Conservation (phyloP, 2,797 vertebrate genomes). For the Sebastes variabilis region DNA sequence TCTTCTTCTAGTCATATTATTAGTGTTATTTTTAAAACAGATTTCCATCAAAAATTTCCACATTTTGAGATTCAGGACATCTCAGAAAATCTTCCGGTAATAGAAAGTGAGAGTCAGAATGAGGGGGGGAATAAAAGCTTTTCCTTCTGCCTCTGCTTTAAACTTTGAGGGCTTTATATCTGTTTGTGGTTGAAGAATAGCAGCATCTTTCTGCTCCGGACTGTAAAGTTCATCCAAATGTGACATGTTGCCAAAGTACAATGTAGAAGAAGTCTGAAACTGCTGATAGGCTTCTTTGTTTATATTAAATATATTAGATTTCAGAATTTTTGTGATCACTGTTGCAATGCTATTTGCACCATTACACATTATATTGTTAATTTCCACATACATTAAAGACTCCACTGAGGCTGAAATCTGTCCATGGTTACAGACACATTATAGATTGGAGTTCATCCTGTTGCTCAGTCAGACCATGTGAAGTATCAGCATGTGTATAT, state of each 20-base stretch:
- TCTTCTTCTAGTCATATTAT: background rate
- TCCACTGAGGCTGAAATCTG: background rate
- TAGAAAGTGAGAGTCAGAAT: background rate
- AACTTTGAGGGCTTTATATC: too few species aligned
- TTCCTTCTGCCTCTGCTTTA: too few species aligned
- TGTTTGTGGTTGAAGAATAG: too few species aligned
- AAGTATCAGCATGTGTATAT: background rate
- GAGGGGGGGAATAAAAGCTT: too few species aligned
- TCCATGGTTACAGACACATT: background rate
- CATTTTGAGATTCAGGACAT: too few species aligned
- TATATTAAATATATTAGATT: background rate
- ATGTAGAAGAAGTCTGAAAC: too few species aligned
- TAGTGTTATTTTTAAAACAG: background rate
- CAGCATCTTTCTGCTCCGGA: too few species aligned
- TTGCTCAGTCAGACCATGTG: background rate
- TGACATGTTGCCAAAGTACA: background rate
- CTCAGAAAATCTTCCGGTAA: background rate
- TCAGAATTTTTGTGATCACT: background rate
- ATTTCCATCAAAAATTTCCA: too few species aligned
- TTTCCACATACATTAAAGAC: background rate
- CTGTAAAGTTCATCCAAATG: background rate
- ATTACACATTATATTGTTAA: background rate
- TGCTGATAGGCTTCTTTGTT: too few species aligned
- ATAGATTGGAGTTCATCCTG: background rate
- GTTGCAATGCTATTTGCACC: background rate